Base-by-base conservation (phyloP, 2,113 vertebrate genomes). In the Ibidorhyncha struthersii region DNA sequence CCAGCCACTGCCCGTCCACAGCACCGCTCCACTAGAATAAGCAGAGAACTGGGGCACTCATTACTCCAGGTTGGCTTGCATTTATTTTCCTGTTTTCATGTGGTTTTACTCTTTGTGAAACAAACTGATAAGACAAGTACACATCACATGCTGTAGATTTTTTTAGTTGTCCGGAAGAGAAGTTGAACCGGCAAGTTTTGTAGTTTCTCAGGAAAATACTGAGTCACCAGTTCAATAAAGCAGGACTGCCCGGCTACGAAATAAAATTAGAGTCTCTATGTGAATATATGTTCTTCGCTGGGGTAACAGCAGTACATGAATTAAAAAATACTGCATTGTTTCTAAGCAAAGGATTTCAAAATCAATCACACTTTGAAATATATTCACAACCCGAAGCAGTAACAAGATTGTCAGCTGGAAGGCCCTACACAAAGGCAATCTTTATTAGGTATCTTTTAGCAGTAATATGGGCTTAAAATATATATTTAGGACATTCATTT, bases 201-300 rank as follows among this genome's bases (percentile, higher is more conserved):
- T 32, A 70, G 38, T 69, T 82, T 59, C 62, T 63, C 50, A 67
- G 9, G 12, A 71, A 19, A 40, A 87, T 4, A 14, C 27, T 56
- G 90, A 96, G 92, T 97, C 50, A 62, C 47, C 77, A 73, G 90
- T 27, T 65, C 71, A 65, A 43, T 32, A n/a, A 61, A 79, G 81
- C 81, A 71, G 1, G 21, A 56, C 65, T 69, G 93, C 83, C 63
- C 59, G 71, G 91, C 86, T 59, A 38, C 66, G 49, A 73, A 59
- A 34, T 19, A 4, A 67, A 92, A 66, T 72, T 5, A 86, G 29
- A 50, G 58, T 26, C 29, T 45, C 85, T 78, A 4, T 27, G 77
- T 56, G 65, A 81, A 55, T 55, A 9, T n/a, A 12, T 3, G 32
- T 88, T 49, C 41, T 63, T 82, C 13, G 7, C 47, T 3, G 41